Evolutionary conservation across 1,140 invertebrate species (phyloP).

Genomic region (Meloidogyne chitwoodi): DNA sequence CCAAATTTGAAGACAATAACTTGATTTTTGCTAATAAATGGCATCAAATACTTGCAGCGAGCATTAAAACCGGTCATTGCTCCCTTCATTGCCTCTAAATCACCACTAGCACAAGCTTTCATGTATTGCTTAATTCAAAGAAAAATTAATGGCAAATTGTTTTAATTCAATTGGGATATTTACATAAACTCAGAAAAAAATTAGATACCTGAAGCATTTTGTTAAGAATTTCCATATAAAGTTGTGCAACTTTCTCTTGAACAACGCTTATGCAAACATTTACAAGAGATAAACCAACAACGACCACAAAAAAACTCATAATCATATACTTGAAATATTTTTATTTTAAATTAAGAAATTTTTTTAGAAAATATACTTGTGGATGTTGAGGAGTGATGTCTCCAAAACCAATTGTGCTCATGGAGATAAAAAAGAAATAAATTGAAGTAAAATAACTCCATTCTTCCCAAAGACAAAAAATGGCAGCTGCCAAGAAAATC

Average conservation of each 20-base stretch:
- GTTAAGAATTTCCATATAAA: constrained; percentile 49
- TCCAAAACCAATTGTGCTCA: constrained; percentile 29
- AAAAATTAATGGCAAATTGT: not conserved
- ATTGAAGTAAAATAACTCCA: constrained; percentile 57
- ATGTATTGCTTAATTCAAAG: constrained; percentile 46
- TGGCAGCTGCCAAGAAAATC: constrained; percentile 42
- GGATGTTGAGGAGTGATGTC: constrained; percentile 66
- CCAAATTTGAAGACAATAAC: constrained; percentile 4
- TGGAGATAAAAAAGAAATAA: constrained; percentile 59
- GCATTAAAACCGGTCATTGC: constrained; percentile 53
- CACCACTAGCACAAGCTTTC: constrained; percentile 44
- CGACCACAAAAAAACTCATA: constrained; percentile 82
- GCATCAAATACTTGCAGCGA: constrained; percentile 55
- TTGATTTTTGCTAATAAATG: constrained; percentile 33
- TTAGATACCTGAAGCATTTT: constrained; percentile 47
- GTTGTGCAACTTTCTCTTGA: constrained; percentile 48
- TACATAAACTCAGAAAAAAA: too few relatives aligned
- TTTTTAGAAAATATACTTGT: constrained; percentile 61
- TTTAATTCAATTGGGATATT: too few relatives aligned
- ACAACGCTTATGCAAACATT: constrained; percentile 82
- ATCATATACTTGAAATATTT: constrained; percentile 70
- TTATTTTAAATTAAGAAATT: not conserved
- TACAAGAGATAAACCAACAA: constrained; percentile 86
- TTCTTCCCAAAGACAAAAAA: constrained; percentile 66
- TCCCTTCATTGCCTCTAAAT: constrained; percentile 48